Evolutionary conservation across 1,140 invertebrate species (phyloP), one percentile per base, ranked within the genome.

Genomic region (Dendroctonus ponderosae): DNA sequence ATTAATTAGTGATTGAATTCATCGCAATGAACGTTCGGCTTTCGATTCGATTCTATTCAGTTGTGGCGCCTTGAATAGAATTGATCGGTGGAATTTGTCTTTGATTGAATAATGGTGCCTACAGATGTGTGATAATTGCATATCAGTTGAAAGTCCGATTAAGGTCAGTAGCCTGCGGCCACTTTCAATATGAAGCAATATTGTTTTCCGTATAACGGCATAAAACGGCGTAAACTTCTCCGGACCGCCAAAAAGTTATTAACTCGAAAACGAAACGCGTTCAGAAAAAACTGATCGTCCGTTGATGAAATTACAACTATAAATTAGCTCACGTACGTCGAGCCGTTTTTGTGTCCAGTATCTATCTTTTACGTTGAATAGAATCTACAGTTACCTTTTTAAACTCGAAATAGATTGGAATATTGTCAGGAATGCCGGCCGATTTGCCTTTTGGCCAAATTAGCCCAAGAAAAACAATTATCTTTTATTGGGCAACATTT

Each of bases 241-340:
- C 51, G 59, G 66, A 53, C 66, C 66, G 67, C 70, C 70, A 71
- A 71, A 71, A 71, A 71, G 66, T 71, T 66, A 58, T 68, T 68
- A 68, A 68, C 58, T 67, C 43, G 58, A 56, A 62, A 68, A 68
- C 67, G 67, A 62, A 68, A 65, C 62, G 63, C 65, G 15, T 42
- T 52, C 9, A 40, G 49, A 66, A 59, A 66, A 66, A 68, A 68
- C 43, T 46, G 9, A 61, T 62, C 65, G 41, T 48, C 11, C 62
- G 58, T 64, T 66, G 66, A 68, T 71, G 66, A 71, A 71, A 71
- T 70, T 70, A 70, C 69, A 62, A 70, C 61, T 61, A 68, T 62
- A 70, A 70, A 70, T 71, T 71, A 62, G 63, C 66, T 71, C 70
- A 71, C 70, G 69, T 70, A 70, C 69, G 63, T 68, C 58, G 41